These are phyloP conservation scores for Callopanchax toddi DNA, from an alignment of 2,113 vertebrate species.

Conservation along the genomic window DNA sequence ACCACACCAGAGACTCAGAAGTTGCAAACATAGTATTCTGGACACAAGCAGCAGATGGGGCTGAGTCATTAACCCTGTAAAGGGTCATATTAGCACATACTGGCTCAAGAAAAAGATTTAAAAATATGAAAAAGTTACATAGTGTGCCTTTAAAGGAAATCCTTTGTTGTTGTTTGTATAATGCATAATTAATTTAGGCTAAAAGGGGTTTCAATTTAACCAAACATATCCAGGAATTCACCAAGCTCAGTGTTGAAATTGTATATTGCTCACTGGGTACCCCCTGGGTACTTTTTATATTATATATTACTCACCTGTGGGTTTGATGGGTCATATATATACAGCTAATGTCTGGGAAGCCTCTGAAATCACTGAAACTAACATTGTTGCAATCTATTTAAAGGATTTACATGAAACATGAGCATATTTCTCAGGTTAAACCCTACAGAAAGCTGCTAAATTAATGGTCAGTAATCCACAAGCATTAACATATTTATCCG, in stretches of 20 bases:
- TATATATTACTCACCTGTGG: not conserved
- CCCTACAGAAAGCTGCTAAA: constrained; percentile 26
- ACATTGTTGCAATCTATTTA: constrained; percentile 13
- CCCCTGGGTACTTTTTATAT: not conserved
- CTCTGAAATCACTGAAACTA: not conserved
- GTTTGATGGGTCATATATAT: not conserved
- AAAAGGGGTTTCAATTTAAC: not conserved
- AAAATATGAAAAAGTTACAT: no score
- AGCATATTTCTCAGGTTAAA: constrained; percentile 1
- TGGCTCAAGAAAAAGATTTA: no score
- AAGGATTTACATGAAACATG: constrained; percentile 20
- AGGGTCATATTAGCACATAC: no score
- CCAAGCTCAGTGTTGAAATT: not conserved
- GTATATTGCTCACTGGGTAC: not conserved
- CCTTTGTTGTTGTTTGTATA: not conserved
- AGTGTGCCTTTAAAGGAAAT: no score
- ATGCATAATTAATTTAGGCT: not conserved
- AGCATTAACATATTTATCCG: constrained; percentile 66
- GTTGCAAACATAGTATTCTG: no score
- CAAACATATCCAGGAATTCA: not conserved
- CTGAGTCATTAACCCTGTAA: no score
- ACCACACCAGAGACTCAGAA: no score
- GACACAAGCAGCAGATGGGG: no score
- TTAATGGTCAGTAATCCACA: constrained; percentile 46
- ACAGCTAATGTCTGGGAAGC: constrained; percentile 2